Evolutionary conservation across 2,113 vertebrate species (phyloP), one percentile per base, ranked within the genome.

Genomic region (Grallaria varia): DNA sequence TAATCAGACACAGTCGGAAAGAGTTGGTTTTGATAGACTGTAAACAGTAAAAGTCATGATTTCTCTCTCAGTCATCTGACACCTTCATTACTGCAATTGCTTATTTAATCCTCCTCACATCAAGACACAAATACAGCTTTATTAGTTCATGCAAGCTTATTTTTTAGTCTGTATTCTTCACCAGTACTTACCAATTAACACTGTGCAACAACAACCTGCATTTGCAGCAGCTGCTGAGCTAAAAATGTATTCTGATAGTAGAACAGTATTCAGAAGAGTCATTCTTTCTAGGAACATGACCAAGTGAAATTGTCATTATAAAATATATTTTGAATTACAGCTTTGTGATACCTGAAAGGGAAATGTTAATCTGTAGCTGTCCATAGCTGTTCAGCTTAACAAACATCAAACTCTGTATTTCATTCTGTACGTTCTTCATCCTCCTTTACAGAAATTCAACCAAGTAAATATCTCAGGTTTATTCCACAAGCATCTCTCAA

Each of bases 1-100:
- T 90, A 94, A 96, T 92, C 87, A 96, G 67, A 62, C 81, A 53
- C 91, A 86, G 92, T 78, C 12, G 1, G 90, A 95, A 96, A 92
- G 45, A 55, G 56, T 71, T 77, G 75, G 0, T 77, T 90, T 84
- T 96, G 92, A 94, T 92, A 93, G 60, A 81, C 22, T 68, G 87
- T 79, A 95, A 92, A 78, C 84, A 75, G 73, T 59, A 80, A 84
- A 94, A 97, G 91, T 94, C 92, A 96, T 94, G 93, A 90, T 95
- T 95, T 90, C 64, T 93, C 75, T 77, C 63, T 56, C 88, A 93
- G 64, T 94, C 72, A 86, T 87, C 82, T 90, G 87, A 94, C 73
- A 93, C 90, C 63, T 94, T 94, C 93, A 95, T 95, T 96, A 94
- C 72, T 75, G 35, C 72, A 89, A 91, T 67, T 95, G 91, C 90